A percentile compares a stretch with the other conserved stretches of the same genome.
phyloP scores from a whole-genome alignment of 2,113 vertebrate genomes.

The Glaucidium brasilianum region DNA sequence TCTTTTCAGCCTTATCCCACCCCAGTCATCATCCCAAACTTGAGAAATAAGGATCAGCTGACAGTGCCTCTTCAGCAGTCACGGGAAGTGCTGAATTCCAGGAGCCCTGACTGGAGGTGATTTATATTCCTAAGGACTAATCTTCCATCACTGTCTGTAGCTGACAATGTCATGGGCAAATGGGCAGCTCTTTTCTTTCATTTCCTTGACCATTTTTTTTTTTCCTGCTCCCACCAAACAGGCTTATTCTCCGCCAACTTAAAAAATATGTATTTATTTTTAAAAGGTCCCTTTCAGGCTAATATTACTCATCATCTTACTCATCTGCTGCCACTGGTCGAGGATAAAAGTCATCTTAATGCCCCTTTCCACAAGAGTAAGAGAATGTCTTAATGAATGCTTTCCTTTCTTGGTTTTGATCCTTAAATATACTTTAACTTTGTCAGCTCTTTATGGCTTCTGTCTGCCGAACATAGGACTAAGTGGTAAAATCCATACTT shows the following conservation, averaged over 20 bases:
- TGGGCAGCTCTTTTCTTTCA: neutral
- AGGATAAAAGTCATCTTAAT: neutral
- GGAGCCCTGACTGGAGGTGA: constrained; percentile 13
- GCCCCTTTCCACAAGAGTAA: neutral
- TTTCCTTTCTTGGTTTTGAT: neutral
- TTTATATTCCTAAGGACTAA: constrained; percentile 19
- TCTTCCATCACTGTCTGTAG: constrained; percentile 10
- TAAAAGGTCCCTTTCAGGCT: neutral
- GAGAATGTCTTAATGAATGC: neutral
- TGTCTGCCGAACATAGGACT: neutral
- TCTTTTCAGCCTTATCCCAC: neutral
- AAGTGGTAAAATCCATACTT: constrained; percentile 20
- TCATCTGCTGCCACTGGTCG: neutral
- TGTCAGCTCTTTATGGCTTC: neutral
- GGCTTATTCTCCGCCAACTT: neutral
- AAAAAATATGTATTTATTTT: neutral
- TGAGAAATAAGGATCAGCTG: constrained; percentile 2
- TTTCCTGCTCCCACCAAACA: neutral
- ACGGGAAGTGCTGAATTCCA: neutral
- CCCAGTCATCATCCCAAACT: neutral
- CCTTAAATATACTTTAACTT: neutral
- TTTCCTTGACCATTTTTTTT: neutral
- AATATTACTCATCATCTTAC: neutral
- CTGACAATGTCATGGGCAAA: constrained; percentile 14
- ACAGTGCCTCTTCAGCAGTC: neutral